phyloP scores from a whole-genome alignment of 1,140 invertebrate species.

The Popillia japonica region DNA sequence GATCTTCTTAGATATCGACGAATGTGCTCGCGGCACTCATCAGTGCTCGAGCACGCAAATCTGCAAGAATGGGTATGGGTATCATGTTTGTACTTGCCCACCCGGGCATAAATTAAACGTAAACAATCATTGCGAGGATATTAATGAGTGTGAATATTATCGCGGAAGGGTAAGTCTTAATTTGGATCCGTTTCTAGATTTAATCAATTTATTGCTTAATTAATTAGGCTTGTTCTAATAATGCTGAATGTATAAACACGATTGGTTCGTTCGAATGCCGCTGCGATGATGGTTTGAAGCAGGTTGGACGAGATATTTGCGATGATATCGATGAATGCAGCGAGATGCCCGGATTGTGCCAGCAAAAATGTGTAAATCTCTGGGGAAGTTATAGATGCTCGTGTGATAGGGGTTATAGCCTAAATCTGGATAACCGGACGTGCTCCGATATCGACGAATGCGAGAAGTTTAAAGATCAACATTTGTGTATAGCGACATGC shows the following conservation, averaged over 20 bases:
- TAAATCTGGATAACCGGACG: constrained; percentile 77
- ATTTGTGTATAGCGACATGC: constrained; percentile 85
- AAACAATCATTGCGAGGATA: constrained; percentile 82
- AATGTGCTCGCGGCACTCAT: constrained; percentile 72
- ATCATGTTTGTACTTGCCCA: constrained; percentile 79
- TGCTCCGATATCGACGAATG: constrained; percentile 92
- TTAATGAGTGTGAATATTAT: constrained; percentile 80
- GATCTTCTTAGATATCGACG: constrained; percentile 68
- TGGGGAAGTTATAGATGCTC: constrained; percentile 84
- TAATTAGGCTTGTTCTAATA: constrained; percentile 66
- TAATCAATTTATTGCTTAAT: too few species aligned
- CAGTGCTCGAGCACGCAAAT: constrained; percentile 74
- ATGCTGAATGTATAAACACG: constrained; percentile 79
- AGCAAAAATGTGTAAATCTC: constrained; percentile 85
- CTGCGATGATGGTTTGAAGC: constrained; percentile 78
- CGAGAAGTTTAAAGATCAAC: constrained; percentile 71
- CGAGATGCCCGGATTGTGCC: constrained; percentile 71
- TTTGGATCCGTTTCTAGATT: too few species aligned
- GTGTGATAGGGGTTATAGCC: constrained; percentile 76
- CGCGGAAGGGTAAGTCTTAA: constrained; percentile 51
- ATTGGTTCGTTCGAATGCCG: constrained; percentile 83
- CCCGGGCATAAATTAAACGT: constrained; percentile 64
- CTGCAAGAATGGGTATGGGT: constrained; percentile 78
- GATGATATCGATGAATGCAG: constrained; percentile 75
- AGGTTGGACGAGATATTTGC: constrained; percentile 65